These are phyloP conservation scores for Alectura lathami DNA, from an alignment of 2,113 vertebrate species.

Conservation along the genomic window DNA sequence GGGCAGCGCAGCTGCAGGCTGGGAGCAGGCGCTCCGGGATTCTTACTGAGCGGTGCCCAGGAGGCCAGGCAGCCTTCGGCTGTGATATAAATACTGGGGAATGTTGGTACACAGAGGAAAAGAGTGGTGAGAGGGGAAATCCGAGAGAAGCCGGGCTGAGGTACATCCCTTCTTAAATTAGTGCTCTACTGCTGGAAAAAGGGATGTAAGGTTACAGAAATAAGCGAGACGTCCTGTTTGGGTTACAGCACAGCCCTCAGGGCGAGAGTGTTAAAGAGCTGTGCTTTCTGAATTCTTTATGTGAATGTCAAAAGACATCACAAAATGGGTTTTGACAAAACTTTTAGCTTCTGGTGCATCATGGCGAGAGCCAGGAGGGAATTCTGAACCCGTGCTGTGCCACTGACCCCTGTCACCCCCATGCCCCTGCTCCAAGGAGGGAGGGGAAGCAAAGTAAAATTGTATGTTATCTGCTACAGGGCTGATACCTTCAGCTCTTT, in stretches of 20 bases:
- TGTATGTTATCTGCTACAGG: neutral
- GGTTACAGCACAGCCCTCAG: neutral
- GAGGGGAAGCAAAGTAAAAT: neutral
- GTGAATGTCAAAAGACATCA: neutral
- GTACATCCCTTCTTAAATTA: neutral
- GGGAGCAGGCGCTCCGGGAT: neutral
- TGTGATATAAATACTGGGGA: neutral
- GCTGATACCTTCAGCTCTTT: neutral
- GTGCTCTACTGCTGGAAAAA: neutral
- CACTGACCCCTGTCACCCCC: neutral
- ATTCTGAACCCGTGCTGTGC: neutral
- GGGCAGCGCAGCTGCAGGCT: neutral
- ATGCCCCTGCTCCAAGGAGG: neutral
- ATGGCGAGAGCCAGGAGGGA: neutral
- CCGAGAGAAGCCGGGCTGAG: slow-evolving; percentile 4
- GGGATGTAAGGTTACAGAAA: slow-evolving; percentile 2
- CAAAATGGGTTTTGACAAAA: neutral
- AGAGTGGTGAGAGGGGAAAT: neutral
- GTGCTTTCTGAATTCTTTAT: neutral
- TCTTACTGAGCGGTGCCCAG: slow-evolving; percentile 17
- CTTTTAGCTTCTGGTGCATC: neutral
- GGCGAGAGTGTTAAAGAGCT: neutral
- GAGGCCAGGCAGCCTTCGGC: neutral
- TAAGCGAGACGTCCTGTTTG: neutral
- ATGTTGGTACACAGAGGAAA: neutral